Base-by-base conservation (phyloP, 2,888 invertebrate genomes). In the Dicyrtoma fusca region DNA sequence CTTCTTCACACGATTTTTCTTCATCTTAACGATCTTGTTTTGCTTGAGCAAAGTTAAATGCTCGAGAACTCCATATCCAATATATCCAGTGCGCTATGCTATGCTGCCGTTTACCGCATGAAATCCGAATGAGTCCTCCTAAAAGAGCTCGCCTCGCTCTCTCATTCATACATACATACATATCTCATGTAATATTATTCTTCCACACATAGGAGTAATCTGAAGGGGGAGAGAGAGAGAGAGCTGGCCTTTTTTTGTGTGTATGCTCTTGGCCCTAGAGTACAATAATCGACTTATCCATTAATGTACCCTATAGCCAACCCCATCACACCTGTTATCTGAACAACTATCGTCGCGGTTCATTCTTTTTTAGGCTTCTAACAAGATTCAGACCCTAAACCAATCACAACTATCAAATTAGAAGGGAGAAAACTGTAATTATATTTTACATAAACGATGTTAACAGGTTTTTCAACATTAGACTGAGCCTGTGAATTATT, bases 331-430 rank as follows among this genome's bases (percentile, higher is more conserved):
- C 62, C 62, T 62, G 62, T 62, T 62, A 62, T 62, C 62, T 34
- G 14, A 44, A 19, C 62, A 62, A 34, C n/a, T n/a, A 34, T 62
- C 44, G n/a, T 17, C 17, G 26, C 62, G 62, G 62, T 42, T 62
- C 62, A 44, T 19, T 34, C 42, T 19, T 44, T 42, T 44, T 62
- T 42, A 17, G 62, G n/a, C 62, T 55, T 19, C 42, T 13, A 44
- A 44, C 62, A 11, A 62, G 44, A 44, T 44, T 44, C 19, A 25
- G 13, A 49, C 49, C 49, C 11, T 14, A 25, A 25, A 57, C 25
- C 21, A 57, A 21, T 49, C 25, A 21, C 51, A 65, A 65, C 49
- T 65, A 65, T 49, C 64, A 49, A 49, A 65, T 65, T 65, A 65
- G 64, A 65, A 23, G 23, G 25, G 26, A 2, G n/a, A 65, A 49